Percentiles rank a stretch among this genome's conserved stretches.
Conservation (phyloP, 2,888 invertebrate species). For the Sympetrum striolatum region DNA sequence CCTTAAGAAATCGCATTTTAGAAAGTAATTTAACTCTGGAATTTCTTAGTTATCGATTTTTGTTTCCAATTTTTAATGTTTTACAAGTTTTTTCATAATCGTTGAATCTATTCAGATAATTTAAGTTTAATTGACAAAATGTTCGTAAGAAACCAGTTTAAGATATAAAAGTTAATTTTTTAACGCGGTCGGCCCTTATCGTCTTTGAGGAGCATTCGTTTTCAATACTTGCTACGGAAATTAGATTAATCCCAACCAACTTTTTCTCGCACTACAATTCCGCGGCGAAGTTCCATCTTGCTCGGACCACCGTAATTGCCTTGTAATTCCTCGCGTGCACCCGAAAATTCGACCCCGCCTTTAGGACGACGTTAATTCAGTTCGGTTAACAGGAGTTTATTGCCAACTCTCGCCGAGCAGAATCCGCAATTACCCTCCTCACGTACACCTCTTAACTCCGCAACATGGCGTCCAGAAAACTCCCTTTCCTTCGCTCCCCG, state of each 20-base stretch:
- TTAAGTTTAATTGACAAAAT: too few species aligned
- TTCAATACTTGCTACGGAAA: too few species aligned
- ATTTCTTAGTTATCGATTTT: too few species aligned
- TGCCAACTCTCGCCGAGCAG: background rate
- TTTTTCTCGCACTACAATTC: background rate
- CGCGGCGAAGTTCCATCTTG: background rate
- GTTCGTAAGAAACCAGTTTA: background rate
- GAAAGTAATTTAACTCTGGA: too few species aligned
- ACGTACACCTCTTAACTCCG: background rate
- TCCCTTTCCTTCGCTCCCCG: background rate
- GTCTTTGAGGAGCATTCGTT: too few species aligned
- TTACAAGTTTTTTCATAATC: too few species aligned
- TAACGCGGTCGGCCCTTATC: background rate
- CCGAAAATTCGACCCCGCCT: constrained; percentile 1
- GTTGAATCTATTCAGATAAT: too few species aligned
- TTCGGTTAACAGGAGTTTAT: constrained; percentile 17
- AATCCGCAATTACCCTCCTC: constrained; percentile 20
- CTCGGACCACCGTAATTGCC: background rate
- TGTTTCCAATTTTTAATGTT: too few species aligned
- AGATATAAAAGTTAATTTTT: too few species aligned
- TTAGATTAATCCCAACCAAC: background rate
- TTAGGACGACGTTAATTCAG: constrained; percentile 1
- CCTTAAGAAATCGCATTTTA: too few species aligned
- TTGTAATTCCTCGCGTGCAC: background rate
- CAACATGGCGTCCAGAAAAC: constrained; percentile 19